Percentiles rank a stretch among this genome's conserved stretches.
Evolutionary conservation across 2,888 invertebrate genomes (phyloP).

Genomic region (Chalcosyrphus nemorum): DNA sequence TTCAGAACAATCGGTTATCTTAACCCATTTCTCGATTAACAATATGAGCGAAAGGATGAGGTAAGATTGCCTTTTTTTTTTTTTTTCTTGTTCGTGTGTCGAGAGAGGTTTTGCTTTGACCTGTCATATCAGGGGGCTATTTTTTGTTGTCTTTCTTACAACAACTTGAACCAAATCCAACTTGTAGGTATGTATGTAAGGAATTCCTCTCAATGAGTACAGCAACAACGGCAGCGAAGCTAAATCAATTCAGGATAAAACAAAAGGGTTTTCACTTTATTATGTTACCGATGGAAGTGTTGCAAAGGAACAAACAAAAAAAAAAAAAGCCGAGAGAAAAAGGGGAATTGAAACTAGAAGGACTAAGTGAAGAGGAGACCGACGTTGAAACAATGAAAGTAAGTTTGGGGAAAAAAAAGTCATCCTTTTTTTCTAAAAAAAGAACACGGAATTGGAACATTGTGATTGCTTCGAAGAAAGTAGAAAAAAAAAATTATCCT

Average conservation of each 20-base stretch:
- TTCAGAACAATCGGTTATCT: conserved; percentile 53
- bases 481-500: conserved; percentile 32
- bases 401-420: conserved; percentile 45
- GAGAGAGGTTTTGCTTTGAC: conserved; percentile 45
- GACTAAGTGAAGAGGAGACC: conserved; percentile 58
- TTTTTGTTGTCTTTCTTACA: conserved; percentile 25
- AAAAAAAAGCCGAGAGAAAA: not conserved
- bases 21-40: conserved; percentile 54
- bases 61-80: conserved; percentile 45
- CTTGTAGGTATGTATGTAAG: not conserved
- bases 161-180: conserved; percentile 48
- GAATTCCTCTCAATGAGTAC: conserved; percentile 22
- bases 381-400: conserved; percentile 58
- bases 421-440: conserved; percentile 11
- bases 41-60: conserved; percentile 21
- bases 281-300: conserved; percentile 58
- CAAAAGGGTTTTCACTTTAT: conserved; percentile 65
- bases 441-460: conserved; percentile 25
- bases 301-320: conserved; percentile 39
- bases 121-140: conserved; percentile 32
- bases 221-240: conserved; percentile 21
- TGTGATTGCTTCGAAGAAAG: conserved; percentile 17
- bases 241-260: conserved; percentile 61
- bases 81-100: conserved; percentile 25
- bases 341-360: conserved; percentile 55